Percentiles rank a stretch among this genome's conserved stretches.
phyloP scores from a whole-genome alignment of 2,888 invertebrate species.

The Megalurothrips usitatus region DNA sequence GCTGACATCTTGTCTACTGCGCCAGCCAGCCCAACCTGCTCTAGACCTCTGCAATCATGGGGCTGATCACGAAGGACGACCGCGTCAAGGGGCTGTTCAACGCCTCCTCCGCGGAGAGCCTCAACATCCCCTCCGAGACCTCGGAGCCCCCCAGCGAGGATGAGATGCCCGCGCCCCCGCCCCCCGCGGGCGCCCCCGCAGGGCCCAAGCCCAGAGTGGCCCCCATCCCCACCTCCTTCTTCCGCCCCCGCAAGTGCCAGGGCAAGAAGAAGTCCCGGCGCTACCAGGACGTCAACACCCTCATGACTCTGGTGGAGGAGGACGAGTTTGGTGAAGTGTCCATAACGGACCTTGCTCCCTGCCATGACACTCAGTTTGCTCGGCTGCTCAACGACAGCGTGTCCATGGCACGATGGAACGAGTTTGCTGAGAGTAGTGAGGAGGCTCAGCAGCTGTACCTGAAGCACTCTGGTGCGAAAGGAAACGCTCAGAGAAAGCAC shows the following conservation, averaged over 20 bases:
- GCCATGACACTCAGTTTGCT: background rate
- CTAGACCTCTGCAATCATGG: background rate
- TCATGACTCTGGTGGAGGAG: background rate
- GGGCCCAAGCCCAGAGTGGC: background rate
- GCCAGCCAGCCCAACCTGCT: background rate
- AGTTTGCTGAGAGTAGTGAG: background rate
- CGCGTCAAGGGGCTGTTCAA: background rate
- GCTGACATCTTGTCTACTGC: slow-evolving; percentile 20
- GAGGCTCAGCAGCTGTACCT: background rate
- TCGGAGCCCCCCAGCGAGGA: background rate
- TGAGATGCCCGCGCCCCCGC: background rate
- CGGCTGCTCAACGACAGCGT: background rate
- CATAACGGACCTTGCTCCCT: background rate
- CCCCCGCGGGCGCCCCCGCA: background rate
- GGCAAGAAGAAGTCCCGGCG: slow-evolving; percentile 5
- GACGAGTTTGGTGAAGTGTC: background rate
- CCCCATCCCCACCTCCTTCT: background rate
- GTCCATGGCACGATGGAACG: background rate
- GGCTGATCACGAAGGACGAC: background rate
- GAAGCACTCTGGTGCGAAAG: background rate
- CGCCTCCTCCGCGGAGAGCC: background rate
- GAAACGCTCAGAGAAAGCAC: background rate
- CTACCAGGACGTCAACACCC: background rate
- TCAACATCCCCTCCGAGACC: background rate
- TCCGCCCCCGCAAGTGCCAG: background rate